Percentiles rank a stretch among this genome's conserved stretches.
Conservation (phyloP, 2,797 vertebrate species). For the Coregonus ussuriensis region DNA sequence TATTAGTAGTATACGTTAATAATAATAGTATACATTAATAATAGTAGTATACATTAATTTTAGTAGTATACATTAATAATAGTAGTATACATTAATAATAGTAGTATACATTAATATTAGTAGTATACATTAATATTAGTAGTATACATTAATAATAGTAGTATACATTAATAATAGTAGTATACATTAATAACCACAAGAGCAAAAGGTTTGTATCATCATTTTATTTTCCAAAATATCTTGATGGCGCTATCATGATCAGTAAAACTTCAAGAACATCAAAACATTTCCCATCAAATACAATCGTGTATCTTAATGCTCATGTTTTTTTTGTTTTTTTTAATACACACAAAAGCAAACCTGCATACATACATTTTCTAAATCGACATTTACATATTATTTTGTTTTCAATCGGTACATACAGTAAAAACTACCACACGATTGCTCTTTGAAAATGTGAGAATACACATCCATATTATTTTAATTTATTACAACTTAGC, state of each 20-base stretch:
- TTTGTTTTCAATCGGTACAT: constrained; percentile 62
- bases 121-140: too few species aligned
- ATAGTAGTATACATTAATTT: too few species aligned
- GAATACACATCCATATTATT: constrained; percentile 59
- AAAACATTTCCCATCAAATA: constrained; percentile 64
- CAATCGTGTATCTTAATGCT: constrained; percentile 37
- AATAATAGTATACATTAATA: too few species aligned
- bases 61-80: too few species aligned
- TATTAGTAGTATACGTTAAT: too few species aligned
- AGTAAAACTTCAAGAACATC: constrained; percentile 62
- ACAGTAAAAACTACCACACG: constrained; percentile 46
- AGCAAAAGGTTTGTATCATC: constrained; percentile 12
- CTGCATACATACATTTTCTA: constrained; percentile 69
- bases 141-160: too few species aligned
- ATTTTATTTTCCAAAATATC: constrained; percentile 65
- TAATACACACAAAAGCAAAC: constrained; percentile 69
- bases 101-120: too few species aligned
- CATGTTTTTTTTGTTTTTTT: constrained; percentile 60
- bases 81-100: too few species aligned
- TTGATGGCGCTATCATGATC: constrained; percentile 42
- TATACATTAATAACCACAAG: neutral
- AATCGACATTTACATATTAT: constrained; percentile 66
- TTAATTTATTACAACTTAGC: constrained; percentile 52
- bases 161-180: too few species aligned
- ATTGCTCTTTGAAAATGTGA: constrained; percentile 62